Percentiles rank a stretch among this genome's conserved stretches.
phyloP scores from a whole-genome alignment of 1,140 invertebrate genomes.

The Micrasema minimum region DNA sequence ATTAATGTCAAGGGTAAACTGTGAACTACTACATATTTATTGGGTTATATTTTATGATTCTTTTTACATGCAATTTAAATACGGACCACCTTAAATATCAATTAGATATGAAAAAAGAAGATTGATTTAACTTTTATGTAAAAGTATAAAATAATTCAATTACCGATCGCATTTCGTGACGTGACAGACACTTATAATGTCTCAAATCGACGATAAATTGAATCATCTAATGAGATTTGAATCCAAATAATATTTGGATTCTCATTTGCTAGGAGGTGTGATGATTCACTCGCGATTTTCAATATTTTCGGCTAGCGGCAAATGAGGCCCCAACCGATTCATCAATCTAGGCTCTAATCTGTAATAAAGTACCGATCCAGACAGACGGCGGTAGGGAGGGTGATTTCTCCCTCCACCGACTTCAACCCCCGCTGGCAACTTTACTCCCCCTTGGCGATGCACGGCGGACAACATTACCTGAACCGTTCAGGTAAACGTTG shows the following conservation, averaged over 20 bases:
- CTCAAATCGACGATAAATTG: too few species aligned
- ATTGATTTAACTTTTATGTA: too few species aligned
- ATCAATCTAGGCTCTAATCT: slow-evolving; percentile 24
- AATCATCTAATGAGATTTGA: background rate
- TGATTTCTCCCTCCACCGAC: background rate
- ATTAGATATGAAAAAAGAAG: too few species aligned
- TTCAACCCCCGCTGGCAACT: too few species aligned
- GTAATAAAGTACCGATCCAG: slow-evolving; percentile 7
- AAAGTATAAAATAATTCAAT: too few species aligned
- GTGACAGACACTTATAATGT: too few species aligned
- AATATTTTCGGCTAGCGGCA: background rate
- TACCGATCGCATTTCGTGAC: too few species aligned
- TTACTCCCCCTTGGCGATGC: background rate
- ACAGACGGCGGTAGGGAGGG: background rate
- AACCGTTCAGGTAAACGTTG: slow-evolving; percentile 41
- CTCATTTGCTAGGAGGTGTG: background rate
- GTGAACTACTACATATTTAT: too few species aligned
- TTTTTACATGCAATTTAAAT: too few species aligned
- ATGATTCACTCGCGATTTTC: background rate
- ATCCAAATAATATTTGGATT: background rate
- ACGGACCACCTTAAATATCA: too few species aligned
- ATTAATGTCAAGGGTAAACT: too few species aligned
- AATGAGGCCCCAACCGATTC: slow-evolving; percentile 4
- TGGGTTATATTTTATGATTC: too few species aligned
- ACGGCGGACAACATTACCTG: slow-evolving; percentile 30